Conservation (phyloP, 2,888 invertebrate genomes). For the Blastobasis adustella region DNA sequence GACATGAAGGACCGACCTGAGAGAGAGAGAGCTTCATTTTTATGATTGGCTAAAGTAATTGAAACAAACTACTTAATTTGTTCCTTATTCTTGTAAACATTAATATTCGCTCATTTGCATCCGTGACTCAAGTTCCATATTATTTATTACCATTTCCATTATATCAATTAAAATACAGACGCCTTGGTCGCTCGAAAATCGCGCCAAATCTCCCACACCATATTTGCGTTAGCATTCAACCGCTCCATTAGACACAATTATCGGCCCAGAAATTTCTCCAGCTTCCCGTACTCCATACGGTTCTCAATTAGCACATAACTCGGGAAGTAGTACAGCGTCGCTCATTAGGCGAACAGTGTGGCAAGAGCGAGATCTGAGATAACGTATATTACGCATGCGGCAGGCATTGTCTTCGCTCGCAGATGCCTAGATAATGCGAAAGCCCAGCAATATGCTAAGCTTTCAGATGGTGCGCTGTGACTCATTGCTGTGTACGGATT, state of each 20-base stretch:
- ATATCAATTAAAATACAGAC: too few relatives aligned
- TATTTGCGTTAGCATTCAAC: conserved; percentile 7
- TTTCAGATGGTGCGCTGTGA: conserved; percentile 23
- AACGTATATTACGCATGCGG: conserved; percentile 69
- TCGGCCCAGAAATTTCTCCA: conserved; percentile 32
- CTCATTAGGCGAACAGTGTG: conserved; percentile 69
- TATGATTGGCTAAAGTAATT: too few relatives aligned
- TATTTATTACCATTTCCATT: too few relatives aligned
- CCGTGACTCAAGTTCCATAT: too few relatives aligned
- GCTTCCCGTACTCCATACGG: conserved; percentile 21
- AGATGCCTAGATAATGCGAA: conserved; percentile 55
- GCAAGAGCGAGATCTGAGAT: conserved; percentile 66
- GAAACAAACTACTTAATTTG: too few relatives aligned
- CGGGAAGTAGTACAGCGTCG: conserved; percentile 54
- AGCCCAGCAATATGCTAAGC: conserved; percentile 48
- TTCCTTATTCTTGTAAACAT: too few relatives aligned
- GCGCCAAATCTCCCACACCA: too few relatives aligned
- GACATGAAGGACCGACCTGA: too few relatives aligned
- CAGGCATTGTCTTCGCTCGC: conserved; percentile 59
- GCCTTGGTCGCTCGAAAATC: too few relatives aligned
- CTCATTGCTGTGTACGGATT: background rate
- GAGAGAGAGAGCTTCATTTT: too few relatives aligned
- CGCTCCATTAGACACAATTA: conserved; percentile 48
- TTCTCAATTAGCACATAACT: conserved; percentile 54
- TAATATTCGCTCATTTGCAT: too few relatives aligned